Evolutionary conservation across 2,797 vertebrate genomes (phyloP).

Genomic region (Channallabes apus): DNA sequence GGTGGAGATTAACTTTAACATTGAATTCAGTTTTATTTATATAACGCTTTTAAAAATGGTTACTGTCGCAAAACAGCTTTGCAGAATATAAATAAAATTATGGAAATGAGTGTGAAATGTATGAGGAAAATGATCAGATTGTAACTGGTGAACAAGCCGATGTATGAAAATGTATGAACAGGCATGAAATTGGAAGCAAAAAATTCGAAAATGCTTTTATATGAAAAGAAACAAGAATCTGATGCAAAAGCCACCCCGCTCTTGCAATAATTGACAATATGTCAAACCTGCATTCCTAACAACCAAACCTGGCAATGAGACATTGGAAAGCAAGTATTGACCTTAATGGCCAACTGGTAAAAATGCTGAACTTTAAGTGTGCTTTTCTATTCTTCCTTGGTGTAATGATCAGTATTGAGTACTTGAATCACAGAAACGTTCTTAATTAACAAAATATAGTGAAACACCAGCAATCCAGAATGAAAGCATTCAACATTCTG

Average conservation of each 20-base stretch:
- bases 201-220: neutral
- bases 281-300: constrained; percentile 16
- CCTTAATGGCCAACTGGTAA: constrained; percentile 1
- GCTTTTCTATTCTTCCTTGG: neutral
- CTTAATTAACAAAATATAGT: neutral
- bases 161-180: neutral
- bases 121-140: too few species aligned
- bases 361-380: neutral
- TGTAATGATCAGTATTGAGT: neutral
- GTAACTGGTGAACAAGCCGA: too few species aligned
- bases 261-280: constrained; percentile 24
- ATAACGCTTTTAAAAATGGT: too few species aligned
- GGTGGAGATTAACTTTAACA: too few species aligned
- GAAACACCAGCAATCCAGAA: neutral
- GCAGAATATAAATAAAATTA: too few species aligned
- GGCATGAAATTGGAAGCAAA: neutral
- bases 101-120: too few species aligned
- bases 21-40: too few species aligned
- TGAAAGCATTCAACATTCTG: neutral
- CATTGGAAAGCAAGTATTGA: neutral
- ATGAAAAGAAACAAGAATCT: constrained; percentile 32
- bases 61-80: too few species aligned
- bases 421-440: neutral
- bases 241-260: constrained; percentile 29
- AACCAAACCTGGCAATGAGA: neutral